These are phyloP conservation scores for Argynnis bischoffii DNA, from an alignment of 2,888 invertebrate species.

Conservation along the genomic window DNA sequence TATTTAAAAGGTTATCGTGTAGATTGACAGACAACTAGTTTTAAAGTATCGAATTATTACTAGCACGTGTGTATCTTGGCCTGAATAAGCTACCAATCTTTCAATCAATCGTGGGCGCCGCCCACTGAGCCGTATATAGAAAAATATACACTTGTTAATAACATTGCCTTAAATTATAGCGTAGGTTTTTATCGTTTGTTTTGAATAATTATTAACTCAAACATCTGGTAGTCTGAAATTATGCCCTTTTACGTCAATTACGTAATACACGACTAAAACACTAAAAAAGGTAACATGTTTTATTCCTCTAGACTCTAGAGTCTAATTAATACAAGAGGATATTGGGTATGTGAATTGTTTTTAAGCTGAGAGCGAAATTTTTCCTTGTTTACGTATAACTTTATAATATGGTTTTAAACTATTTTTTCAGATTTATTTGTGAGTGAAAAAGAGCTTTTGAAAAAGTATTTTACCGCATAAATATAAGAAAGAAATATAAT, in stretches of 20 bases:
- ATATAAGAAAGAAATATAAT: no score
- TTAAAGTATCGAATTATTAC: neutral
- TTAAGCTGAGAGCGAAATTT: no score
- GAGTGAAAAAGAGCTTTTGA: no score
- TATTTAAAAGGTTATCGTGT: neutral
- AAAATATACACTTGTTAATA: constrained; percentile 20
- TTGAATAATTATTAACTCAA: neutral
- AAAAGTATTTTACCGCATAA: no score
- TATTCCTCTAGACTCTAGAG: no score
- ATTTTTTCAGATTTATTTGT: no score
- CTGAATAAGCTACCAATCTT: constrained; percentile 7
- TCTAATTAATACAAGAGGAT: no score
- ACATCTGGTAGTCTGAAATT: neutral
- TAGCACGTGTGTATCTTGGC: neutral
- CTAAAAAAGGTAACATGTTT: no score
- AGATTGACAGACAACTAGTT: neutral
- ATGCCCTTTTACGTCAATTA: neutral
- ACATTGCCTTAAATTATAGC: neutral
- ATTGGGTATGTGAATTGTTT: no score
- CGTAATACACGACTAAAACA: neutral
- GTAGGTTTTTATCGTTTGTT: constrained; percentile 7
- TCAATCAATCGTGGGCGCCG: constrained; percentile 42
- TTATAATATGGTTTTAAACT: no score
- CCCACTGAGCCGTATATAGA: constrained; percentile 38
- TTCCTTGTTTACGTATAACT: no score